phyloP scores from a whole-genome alignment of 2,888 invertebrate genomes.

The Lacanobia wlatinum region DNA sequence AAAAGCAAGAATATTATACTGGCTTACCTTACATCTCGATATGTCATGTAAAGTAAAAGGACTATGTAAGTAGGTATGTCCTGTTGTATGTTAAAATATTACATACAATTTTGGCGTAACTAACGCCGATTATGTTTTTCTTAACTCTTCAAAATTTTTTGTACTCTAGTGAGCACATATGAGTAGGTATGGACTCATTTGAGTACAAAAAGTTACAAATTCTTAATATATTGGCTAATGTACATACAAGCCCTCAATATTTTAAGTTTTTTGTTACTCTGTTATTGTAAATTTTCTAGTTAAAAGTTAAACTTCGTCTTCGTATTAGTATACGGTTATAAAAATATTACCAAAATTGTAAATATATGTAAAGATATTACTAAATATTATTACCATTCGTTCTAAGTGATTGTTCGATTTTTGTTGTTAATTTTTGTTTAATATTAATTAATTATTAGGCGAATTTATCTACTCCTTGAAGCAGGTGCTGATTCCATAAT shows the following conservation, averaged over 20 bases:
- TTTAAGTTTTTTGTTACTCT: conserved; percentile 84
- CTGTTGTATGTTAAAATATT: conserved; percentile 4
- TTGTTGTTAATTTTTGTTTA: conserved; percentile 89
- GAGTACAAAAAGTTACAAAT: conserved; percentile 37
- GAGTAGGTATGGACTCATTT: conserved; percentile 10
- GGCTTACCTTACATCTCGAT: conserved; percentile 42
- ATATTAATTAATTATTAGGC: conserved; percentile 77
- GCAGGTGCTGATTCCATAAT: conserved; percentile 64
- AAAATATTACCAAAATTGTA: conserved; percentile 88
- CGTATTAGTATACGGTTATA: conserved; percentile 89
- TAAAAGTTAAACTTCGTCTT: conserved; percentile 84
- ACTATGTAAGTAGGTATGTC: not conserved
- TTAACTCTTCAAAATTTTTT: conserved; percentile 21
- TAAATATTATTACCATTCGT: conserved; percentile 90
- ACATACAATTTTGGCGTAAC: conserved; percentile 31
- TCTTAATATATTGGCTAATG: conserved; percentile 77
- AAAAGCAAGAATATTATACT: conserved; percentile 48
- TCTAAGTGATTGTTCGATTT: conserved; percentile 89
- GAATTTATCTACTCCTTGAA: conserved; percentile 64
- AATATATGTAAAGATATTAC: conserved; percentile 90
- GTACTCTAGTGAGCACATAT: conserved; percentile 23
- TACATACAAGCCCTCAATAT: conserved; percentile 80
- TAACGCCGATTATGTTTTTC: conserved; percentile 42
- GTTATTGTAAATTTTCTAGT: conserved; percentile 85
- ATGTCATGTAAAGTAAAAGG: conserved; percentile 26